Base-by-base conservation (phyloP, 1,140 invertebrate species). In the Rhagoletis pomonella region DNA sequence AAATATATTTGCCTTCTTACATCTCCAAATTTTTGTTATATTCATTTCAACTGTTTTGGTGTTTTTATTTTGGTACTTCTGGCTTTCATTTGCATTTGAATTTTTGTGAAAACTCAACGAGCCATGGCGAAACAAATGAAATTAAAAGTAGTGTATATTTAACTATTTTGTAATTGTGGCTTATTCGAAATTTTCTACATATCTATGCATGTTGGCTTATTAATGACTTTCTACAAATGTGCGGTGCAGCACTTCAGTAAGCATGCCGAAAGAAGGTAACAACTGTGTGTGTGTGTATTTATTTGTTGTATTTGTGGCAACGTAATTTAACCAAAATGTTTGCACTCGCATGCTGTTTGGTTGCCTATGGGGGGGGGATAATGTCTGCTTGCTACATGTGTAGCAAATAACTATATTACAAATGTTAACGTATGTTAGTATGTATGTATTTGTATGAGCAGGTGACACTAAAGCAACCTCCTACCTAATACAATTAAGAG, bases 71-170 rank as follows among this genome's bases (percentile, higher is more conserved):
- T 4, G 47, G 19, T 47, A 44, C 42, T 55, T 81, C 14, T 81
- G 4, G 73, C 73, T 50, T 81, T 81, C 73, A 81, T 81, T 81
- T 81, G 44, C 73, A 81, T 81, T 55, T 81, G 73, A 29, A 19
- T 81, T 55, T 81, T 81, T 55, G 44, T 55, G n/a, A 19, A 81
- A 81, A 50, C 5, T 81, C 29, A 81, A 58, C 73, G 47, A 81
- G 6, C 42, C 67, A 17, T 73, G 17, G 47, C 44, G 73, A 55
- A 55, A 55, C 14, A 81, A 14, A 81, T 81, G 47, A 81, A 81
- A 55, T 81, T 81, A 55, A 81, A 81, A 81, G 73, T 81, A 81
- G 73, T 81, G 73, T 81, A 81, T 50, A 55, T 81, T 81, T 81
- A 81, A 55, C 73, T 81, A 81, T 81, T 81, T 81, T 55, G 73